Conservation (phyloP, 1,140 invertebrate genomes). For the Bombus soroeensis region DNA sequence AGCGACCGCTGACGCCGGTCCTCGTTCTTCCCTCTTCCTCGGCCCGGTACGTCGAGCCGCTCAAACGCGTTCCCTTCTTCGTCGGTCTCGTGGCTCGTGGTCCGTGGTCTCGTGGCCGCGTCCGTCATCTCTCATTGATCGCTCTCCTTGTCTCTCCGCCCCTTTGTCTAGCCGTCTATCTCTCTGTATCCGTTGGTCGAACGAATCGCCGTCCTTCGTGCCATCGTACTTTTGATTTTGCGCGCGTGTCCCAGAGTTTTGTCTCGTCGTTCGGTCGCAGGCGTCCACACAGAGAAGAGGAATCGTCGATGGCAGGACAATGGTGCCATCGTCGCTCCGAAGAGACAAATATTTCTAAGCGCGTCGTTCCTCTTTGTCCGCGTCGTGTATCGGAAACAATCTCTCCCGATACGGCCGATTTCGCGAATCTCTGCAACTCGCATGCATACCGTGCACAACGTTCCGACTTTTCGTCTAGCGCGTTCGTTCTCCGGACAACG, state of each 20-base stretch:
- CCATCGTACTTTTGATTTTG: slow-evolving; percentile 24
- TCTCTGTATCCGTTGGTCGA: background rate
- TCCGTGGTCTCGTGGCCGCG: background rate
- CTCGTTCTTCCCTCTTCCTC: slow-evolving; percentile 11
- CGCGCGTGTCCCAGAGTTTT: slow-evolving; percentile 5
- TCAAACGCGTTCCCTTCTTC: slow-evolving; percentile 3
- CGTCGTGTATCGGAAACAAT: background rate
- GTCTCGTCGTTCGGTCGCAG: background rate
- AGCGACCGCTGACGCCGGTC: slow-evolving; percentile 49
- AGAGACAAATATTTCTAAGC: slow-evolving; percentile 45
- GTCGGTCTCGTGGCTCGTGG: slow-evolving; percentile 1
- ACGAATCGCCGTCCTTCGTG: too few relatives aligned
- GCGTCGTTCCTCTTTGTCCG: slow-evolving; percentile 11
- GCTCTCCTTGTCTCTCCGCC: background rate
- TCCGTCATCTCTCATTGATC: slow-evolving; percentile 23
- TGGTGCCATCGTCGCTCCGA: slow-evolving; percentile 24
- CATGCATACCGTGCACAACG: too few relatives aligned
- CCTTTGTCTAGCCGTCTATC: background rate
- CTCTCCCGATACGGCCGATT: background rate
- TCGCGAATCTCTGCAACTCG: background rate
- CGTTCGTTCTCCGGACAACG: background rate
- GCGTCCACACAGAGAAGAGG: background rate
- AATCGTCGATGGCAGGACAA: slow-evolving; percentile 35
- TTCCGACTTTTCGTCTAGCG: background rate
- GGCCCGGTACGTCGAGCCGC: background rate